Percentiles rank a stretch among this genome's conserved stretches.
phyloP scores from a whole-genome alignment of 2,113 vertebrate genomes.

The Heterotis niloticus region DNA sequence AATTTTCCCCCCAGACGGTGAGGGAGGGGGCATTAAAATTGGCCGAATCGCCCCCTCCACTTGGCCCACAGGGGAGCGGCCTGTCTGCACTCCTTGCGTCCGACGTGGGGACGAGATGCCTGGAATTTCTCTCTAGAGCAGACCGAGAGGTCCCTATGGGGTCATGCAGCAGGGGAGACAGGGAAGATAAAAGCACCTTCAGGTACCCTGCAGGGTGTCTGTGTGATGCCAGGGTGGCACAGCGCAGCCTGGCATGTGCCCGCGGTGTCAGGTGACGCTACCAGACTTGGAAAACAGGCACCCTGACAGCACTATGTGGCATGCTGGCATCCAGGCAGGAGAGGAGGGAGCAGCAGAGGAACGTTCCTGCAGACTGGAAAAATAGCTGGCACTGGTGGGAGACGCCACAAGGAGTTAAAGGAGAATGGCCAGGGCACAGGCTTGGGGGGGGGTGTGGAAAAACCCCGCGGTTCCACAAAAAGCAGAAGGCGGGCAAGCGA shows the following conservation, averaged over 20 bases:
- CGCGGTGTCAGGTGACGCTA: slow-evolving; percentile 23
- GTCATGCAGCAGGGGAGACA: not conserved
- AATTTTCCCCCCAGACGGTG: not conserved
- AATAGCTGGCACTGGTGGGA: slow-evolving; percentile 19
- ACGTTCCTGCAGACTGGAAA: slow-evolving; percentile 30
- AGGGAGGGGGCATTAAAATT: not conserved
- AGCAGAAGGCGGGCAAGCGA: not conserved
- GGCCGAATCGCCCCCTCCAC: not conserved
- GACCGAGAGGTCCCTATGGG: too few relatives aligned
- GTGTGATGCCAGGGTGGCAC: not conserved
- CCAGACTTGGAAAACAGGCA: slow-evolving; percentile 44
- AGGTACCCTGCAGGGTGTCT: not conserved
- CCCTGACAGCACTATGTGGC: slow-evolving; percentile 45
- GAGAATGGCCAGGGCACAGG: slow-evolving; percentile 9
- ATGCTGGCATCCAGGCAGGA: slow-evolving; percentile 32
- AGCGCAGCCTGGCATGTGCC: not conserved
- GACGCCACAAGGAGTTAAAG: slow-evolving; percentile 25
- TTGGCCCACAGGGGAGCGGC: not conserved
- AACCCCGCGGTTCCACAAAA: not conserved
- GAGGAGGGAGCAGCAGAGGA: slow-evolving; percentile 22
- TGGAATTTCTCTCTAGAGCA: too few relatives aligned
- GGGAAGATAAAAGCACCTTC: not conserved
- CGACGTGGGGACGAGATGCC: not conserved
- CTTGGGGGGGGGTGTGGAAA: slow-evolving; percentile 6
- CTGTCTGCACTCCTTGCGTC: not conserved